Conservation (phyloP, 2,113 vertebrate species). For the Cyanoderma ruficeps region DNA sequence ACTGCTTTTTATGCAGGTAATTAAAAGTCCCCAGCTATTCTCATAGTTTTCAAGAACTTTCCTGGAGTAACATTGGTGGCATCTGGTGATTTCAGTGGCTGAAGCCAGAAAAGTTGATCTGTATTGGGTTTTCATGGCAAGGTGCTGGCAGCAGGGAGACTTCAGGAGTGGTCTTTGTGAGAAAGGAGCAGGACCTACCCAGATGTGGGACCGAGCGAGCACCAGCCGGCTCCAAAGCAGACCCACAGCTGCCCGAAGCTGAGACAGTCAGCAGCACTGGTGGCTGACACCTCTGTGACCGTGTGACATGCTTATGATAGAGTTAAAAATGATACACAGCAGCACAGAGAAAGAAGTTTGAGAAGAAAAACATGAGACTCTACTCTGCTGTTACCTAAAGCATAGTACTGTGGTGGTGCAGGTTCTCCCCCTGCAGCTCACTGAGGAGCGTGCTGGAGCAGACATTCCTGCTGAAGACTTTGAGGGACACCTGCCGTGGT, state of each 20-base stretch:
- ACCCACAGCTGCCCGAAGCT: not conserved
- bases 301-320: not conserved
- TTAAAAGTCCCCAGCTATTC: not conserved
- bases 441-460: not conserved
- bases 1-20: not conserved
- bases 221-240: not conserved
- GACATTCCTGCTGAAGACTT: fast-evolving
- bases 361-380: not conserved
- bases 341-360: not conserved
- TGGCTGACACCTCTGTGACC: not conserved
- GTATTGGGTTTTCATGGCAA: not conserved
- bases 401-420: too few relatives aligned
- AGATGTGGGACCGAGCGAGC: not conserved
- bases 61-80: not conserved
- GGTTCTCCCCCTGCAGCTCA: not conserved
- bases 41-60: not conserved
- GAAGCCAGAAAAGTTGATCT: not conserved
- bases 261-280: not conserved
- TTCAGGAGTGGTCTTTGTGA: not conserved
- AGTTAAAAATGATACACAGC: not conserved
- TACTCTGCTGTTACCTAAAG: not conserved
- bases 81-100: not conserved
- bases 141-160: not conserved
- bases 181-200: not conserved
- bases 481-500: not conserved